Base-by-base conservation (phyloP, 2,113 vertebrate genomes). In the Alethe diademata region DNA sequence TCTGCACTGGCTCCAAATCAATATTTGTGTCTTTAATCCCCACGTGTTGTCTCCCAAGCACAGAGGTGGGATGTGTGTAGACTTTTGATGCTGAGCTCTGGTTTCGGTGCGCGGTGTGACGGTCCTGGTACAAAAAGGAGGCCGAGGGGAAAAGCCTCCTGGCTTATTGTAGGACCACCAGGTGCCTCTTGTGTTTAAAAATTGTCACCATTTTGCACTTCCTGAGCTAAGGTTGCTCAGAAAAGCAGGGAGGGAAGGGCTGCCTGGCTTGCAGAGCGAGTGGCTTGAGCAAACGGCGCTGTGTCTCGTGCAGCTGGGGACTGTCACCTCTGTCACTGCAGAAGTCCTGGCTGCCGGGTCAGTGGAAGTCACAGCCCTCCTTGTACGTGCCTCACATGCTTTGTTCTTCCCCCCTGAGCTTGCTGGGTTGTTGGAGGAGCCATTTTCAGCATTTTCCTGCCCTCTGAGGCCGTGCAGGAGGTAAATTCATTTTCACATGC, bases 1-100 rank as follows among this genome's bases (percentile, higher is more conserved):
- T 94, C 96, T 92, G 92, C 82, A 19, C 79, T 76, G 80, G 94
- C 86, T 92, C 71, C 83, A 38, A 6, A 92, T 96, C 93, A 88
- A 91, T 94, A 94, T 90, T 86, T 94, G 83, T 24, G 6, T 53
- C 88, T 92, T 90, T 95, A 94, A 94, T 95, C 93, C 79, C 88
- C 88, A 90, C 71, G 88, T 90, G 88, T 83, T 69, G 78, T 83
- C 88, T 90, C 88, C 79, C 71, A 56, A 50, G 64, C 11, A 0
- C 48, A 56, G 79, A 76, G 79, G 88, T 76, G 71, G 48, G 71
- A 83, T 90, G 88, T 43, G 72, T 29, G 50, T 18, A 56, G 91
- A 31, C 69, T 92, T 67, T 11, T 54, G 88, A 54, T 93, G 86
- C 69, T 19, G 67, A 78, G 58, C 83, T 79, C 51, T 35, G 76